Base-by-base conservation (phyloP, 2,113 vertebrate genomes). In the Chinchilla lanigera region DNA sequence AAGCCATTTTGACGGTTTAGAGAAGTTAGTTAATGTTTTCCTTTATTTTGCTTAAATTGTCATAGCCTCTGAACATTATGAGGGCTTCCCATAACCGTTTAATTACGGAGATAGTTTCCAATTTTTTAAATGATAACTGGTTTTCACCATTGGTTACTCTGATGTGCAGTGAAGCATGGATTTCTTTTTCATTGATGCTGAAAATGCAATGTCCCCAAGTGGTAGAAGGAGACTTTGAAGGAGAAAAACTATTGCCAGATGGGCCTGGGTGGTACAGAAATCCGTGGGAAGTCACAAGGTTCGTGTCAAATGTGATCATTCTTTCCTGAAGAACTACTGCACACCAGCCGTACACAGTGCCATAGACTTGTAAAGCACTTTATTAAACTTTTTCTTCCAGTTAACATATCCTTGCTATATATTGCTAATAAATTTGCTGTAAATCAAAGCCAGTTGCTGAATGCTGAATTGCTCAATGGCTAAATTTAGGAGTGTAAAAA, bases 21-120 rank as follows among this genome's bases (percentile, higher is more conserved):
- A 98, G 92, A 97, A 92, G 89, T 96, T 97, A 94, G 96, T 96
- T 97, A 96, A 92, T 95, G 38, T 96, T 97, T 98, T 95, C 83
- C 83, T 97, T 93, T 97, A 96, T 96, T 96, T 97, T 98, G 50
- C 73, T 97, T 93, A 92, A 96, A 93, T 90, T 97, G 54, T 97
- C 78, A 47, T 93, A 95, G 88, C 84, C 90, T 94, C 87, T 97
- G 96, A 95, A 86, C 88, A 90, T 90, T 97, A 86, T 89, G 85
- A 97, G 90, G 92, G 86, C 96, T 98, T 97, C 94, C 44, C 88
- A 95, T 96, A 97, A 95, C 73, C 44, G 63, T 97, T 96, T 97
- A 97, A 96, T 98, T 96, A 96, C 65, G 95, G 81, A 97, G 75
- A 90, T 90, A 90, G 65, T 93, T 95, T 97, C 93, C 96, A 97